Conservation (phyloP, 2,888 invertebrate genomes). For the Coleophora deauratella region DNA sequence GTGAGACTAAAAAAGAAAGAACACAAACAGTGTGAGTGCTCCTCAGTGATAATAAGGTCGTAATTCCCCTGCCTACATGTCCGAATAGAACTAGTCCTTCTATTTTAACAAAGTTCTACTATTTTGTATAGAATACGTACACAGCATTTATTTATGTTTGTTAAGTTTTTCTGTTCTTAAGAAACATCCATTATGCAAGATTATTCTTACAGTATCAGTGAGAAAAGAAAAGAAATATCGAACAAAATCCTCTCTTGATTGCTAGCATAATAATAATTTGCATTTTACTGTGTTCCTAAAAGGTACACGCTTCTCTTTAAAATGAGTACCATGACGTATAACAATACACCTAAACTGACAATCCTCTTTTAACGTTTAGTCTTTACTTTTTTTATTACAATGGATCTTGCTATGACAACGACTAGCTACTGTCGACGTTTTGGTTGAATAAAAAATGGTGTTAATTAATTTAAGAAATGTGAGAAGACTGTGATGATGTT, state of each 20-base stretch:
- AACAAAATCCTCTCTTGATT: slow-evolving; percentile 2
- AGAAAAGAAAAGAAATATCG: too few species aligned
- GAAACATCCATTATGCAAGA: too few species aligned
- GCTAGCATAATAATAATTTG: slow-evolving; percentile 14
- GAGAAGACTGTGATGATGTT: slow-evolving; percentile 72
- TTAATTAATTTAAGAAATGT: slow-evolving; percentile 47
- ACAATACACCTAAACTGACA: slow-evolving; percentile 12
- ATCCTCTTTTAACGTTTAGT: slow-evolving; percentile 16
- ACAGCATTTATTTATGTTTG: slow-evolving; percentile 2
- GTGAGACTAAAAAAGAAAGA: too few species aligned
- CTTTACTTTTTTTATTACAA: slow-evolving; percentile 11
- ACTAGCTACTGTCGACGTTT: slow-evolving; percentile 9
- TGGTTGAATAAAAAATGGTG: slow-evolving; percentile 9
- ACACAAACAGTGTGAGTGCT: too few species aligned
- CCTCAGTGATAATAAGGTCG: too few species aligned
- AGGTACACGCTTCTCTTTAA: not conserved
- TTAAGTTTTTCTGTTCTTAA: slow-evolving; percentile 1
- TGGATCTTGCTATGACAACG: slow-evolving; percentile 4
- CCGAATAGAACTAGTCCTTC: too few species aligned
- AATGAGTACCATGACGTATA: slow-evolving; percentile 9
- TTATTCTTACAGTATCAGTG: too few species aligned
- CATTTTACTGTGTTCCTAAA: slow-evolving; percentile 17
- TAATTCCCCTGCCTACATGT: too few species aligned
- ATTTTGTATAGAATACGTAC: not conserved
- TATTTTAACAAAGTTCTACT: slow-evolving; percentile 4